Evolutionary conservation across 2,888 invertebrate species (phyloP).

Genomic region (Gymnoscelis rufifasciata): DNA sequence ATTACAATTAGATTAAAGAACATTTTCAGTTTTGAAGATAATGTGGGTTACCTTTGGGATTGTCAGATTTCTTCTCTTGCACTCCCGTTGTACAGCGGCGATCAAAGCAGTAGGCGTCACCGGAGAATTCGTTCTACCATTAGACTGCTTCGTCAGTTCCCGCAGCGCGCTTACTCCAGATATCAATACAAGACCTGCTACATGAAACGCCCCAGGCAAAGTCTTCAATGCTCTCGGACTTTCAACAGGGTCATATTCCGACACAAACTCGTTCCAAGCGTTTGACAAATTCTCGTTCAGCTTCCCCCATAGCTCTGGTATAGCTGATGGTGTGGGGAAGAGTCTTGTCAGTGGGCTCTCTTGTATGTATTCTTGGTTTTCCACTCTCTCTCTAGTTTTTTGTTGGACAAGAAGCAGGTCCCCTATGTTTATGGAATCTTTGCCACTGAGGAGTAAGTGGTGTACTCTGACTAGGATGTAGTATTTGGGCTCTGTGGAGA

Average conservation of each 20-base stretch:
- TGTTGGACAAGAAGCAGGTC: slow-evolving; percentile 84
- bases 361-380: slow-evolving; percentile 45
- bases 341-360: slow-evolving; percentile 76
- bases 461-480: slow-evolving; percentile 86
- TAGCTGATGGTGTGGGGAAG: slow-evolving; percentile 80
- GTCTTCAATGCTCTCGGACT: slow-evolving; percentile 82
- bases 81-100: slow-evolving; percentile 57
- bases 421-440: slow-evolving; percentile 84
- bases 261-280: slow-evolving; percentile 89
- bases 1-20: too few species aligned
- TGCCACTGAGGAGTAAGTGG: slow-evolving; percentile 86
- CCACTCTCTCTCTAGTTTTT: slow-evolving; percentile 52
- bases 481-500: slow-evolving; percentile 77
- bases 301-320: slow-evolving; percentile 83
- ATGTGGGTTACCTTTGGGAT: slow-evolving; percentile 51
- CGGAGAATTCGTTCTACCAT: slow-evolving; percentile 51
- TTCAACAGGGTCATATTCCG: slow-evolving; percentile 87
- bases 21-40: too few species aligned
- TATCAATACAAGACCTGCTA: slow-evolving; percentile 81
- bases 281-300: slow-evolving; percentile 84
- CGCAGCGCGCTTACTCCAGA: slow-evolving; percentile 81
- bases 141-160: slow-evolving; percentile 78
- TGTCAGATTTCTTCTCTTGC: slow-evolving; percentile 61
- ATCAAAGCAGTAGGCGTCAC: slow-evolving; percentile 68
- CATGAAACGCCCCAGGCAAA: slow-evolving; percentile 79